These are phyloP conservation scores for Sarcophaga peregrina DNA, from an alignment of 1,140 invertebrate genomes.

Conservation along the genomic window DNA sequence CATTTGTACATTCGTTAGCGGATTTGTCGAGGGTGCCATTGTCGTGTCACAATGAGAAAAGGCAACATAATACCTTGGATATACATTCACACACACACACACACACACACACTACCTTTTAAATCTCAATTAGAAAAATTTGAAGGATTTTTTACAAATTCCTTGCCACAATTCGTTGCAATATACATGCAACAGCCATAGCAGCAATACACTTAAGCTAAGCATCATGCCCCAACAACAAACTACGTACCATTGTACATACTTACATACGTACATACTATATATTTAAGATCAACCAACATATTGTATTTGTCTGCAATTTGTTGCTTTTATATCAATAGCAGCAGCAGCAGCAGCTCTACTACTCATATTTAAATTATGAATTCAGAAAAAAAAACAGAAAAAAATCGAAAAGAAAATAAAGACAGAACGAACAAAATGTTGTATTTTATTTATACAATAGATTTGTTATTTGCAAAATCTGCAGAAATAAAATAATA, in stretches of 20 bases:
- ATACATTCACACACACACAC: not conserved
- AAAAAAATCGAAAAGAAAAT: not conserved
- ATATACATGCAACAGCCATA: not conserved
- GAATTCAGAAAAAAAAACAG: no score
- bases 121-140: slow-evolving; percentile 37
- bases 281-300: not conserved
- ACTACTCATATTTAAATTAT: no score
- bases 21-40: slow-evolving; percentile 38
- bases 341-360: no score
- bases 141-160: slow-evolving; percentile 24
- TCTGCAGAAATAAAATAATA: not conserved
- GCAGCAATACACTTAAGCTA: slow-evolving; percentile 27
- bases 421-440: not conserved
- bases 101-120: not conserved
- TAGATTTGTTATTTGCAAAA: slow-evolving; percentile 19
- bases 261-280: not conserved
- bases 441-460: slow-evolving; percentile 2
- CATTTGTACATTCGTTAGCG: slow-evolving; percentile 28
- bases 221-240: not conserved
- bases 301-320: not conserved
- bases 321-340: not conserved
- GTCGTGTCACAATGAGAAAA: slow-evolving; percentile 29
- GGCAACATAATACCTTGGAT: not conserved
- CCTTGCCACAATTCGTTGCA: slow-evolving; percentile 22
- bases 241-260: no score